Conservation (phyloP, 2,113 vertebrate genomes). For the Origma solitaria region DNA sequence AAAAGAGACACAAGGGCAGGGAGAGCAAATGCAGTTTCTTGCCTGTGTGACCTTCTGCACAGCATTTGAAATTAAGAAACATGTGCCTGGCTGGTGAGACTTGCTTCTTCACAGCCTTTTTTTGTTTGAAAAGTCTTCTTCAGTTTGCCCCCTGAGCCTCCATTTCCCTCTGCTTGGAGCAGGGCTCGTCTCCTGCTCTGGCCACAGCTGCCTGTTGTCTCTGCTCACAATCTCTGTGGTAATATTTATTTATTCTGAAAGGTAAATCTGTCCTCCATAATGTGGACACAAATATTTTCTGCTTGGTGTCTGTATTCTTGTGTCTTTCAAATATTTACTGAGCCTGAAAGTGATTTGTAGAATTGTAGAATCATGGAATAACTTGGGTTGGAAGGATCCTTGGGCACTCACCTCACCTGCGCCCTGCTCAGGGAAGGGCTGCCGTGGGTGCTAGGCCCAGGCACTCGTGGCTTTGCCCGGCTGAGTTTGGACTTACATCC, state of each 20-base stretch:
- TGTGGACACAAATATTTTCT: not conserved
- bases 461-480: not conserved
- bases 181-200: not conserved
- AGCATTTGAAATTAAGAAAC: not conserved
- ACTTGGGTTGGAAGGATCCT: not conserved
- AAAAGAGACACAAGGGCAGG: not conserved
- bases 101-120: not conserved
- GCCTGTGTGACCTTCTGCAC: not conserved
- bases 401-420: accelerated
- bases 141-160: not conserved
- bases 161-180: not conserved
- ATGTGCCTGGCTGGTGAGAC: not conserved
- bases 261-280: not conserved
- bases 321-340: not conserved
- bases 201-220: not conserved
- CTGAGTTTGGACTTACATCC: not conserved
- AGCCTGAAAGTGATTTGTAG: not conserved
- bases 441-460: accelerated
- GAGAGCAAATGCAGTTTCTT: not conserved
- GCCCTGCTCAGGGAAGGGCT: not conserved
- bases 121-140: not conserved
- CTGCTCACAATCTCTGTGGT: not conserved
- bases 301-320: not conserved
- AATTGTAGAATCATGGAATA: not conserved
- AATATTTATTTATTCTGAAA: not conserved